Evolutionary conservation across 2,888 invertebrate species (phyloP), one percentile per base, ranked within the genome.

Genomic region (Stomorhina lunata): DNA sequence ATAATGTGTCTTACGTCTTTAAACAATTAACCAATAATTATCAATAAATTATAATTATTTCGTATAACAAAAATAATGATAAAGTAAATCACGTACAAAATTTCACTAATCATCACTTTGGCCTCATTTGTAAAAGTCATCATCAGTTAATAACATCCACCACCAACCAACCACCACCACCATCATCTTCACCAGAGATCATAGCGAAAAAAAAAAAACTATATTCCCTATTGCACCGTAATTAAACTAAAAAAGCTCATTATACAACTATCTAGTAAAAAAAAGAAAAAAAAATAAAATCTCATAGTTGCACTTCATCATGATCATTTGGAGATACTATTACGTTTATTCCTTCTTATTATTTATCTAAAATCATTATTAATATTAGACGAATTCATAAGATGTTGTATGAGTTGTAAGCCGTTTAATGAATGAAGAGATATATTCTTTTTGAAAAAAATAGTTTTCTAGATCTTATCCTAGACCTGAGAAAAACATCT

Each of bases 1-100:
- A 79, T 66, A 75, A 82, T 71, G 82, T 82, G 82, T 82, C 82
- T 82, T 82, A 82, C 75, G 82, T 82, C 65, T 79, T n/a, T 66
- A 76, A 81, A 63, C 37, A n/a, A n/a, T 72, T 68, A 55, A 48
- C 68, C 80, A 72, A 73, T 68, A 78, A 34, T n/a, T 68, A 72
- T 78, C 66, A 57, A 79, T 66, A 53, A 71, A 57, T 57, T 63
- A 71, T 71, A 79, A 79, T 73, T 75, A 77, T 79, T 71, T 40
- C 57, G 59, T 65, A 80, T 40, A 59, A 76, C 48, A 80, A 78
- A 37, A 48, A 57, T 27, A 68, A 32, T 9, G 20, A 50, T 61
- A 66, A 68, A 73, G 25, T 53, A 71, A 75, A 71, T 82, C 82
- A 82, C 79, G 73, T 82, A 77, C 81, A 71, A 78, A 77, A n/a